Base-by-base conservation (phyloP, 2,888 invertebrate genomes). In the Biston betularia region DNA sequence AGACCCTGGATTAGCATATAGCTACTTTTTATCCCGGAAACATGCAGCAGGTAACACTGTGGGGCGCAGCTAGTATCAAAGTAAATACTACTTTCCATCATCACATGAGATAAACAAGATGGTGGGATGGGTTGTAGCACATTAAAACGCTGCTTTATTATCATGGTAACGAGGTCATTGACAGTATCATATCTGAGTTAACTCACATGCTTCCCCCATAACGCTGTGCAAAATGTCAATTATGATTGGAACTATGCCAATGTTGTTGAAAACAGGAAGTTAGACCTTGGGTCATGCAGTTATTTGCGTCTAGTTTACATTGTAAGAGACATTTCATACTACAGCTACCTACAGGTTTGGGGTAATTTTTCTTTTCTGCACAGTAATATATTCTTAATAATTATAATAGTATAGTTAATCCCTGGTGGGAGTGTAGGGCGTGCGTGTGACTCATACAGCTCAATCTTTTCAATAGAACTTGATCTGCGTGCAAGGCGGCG, bases 401-500 rank as follows among this genome's bases (percentile, higher is more conserved):
- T n/a, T n/a, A n/a, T n/a, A n/a, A 44, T 24, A 24, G 24, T 6
- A 6, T 44, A 0, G n/a, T n/a, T 44, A 44, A 6, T 44, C 12
- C n/a, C 44, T 12, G 44, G 5, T 14, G 45, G 14, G 9, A 1
- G 14, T 10, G 10, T 45, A 45, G 44, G 50, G 34, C 12, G 38
- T 12, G 44, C 40, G 7, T 7, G 35, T 11, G 49, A 0, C 68
- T 67, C 35, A 69, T 57, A 55, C 68, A 49, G 66, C 42, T 69
- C 24, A 54, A 42, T 55, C 62, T 72, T 60, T 69, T 53, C 60
- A 59, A 62, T 73, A 80, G 78, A 78, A 80, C 75, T 73, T 78
- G 72, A 75, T 77, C 71, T 71, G 71, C 74, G 78, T 75, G 72
- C 87, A 89, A 87, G 88, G 87, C 72, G 88, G 88, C 68, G 89